Conservation (phyloP, 2,797 vertebrate genomes). For the Aeoliscus strigatus region DNA sequence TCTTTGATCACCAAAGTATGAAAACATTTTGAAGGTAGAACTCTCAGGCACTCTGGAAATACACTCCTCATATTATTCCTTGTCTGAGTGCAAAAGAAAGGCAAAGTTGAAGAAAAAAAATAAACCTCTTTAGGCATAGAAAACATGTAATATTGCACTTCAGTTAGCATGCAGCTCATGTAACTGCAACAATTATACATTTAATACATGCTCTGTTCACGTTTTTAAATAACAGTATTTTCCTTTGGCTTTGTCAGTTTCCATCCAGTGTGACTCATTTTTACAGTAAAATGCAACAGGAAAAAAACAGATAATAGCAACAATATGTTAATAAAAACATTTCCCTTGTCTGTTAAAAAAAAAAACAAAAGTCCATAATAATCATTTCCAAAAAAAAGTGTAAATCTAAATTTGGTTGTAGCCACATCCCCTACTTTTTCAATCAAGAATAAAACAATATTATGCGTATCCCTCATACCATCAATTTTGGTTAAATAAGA, state of each 20-base stretch:
- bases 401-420: slow-evolving; percentile 17
- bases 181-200: slow-evolving; percentile 45
- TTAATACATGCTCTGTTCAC: slow-evolving; percentile 26
- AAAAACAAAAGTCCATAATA: slow-evolving; percentile 37
- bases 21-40: slow-evolving; percentile 3
- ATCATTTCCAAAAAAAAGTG: slow-evolving; percentile 21
- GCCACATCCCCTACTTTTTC: slow-evolving; percentile 13
- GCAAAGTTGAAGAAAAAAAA: slow-evolving; percentile 35
- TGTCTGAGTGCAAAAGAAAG: slow-evolving; percentile 60
- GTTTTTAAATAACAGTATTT: slow-evolving; percentile 53
- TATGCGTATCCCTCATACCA: slow-evolving; percentile 29
- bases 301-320: slow-evolving; percentile 16
- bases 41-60: slow-evolving; percentile 10
- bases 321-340: slow-evolving; percentile 2
- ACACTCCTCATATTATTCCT: slow-evolving; percentile 26
- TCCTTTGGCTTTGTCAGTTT: slow-evolving; percentile 62
- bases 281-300: slow-evolving; percentile 69
- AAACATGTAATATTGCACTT: slow-evolving; percentile 71
- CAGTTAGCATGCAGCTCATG: slow-evolving; percentile 59
- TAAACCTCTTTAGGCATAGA: slow-evolving; percentile 43
- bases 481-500: slow-evolving; percentile 15
- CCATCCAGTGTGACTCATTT: slow-evolving; percentile 72
- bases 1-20: too few relatives aligned
- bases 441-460: slow-evolving; percentile 23
- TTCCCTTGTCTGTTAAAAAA: slow-evolving; percentile 35